Conservation (phyloP, 2,888 invertebrate genomes). For the Sinhomidia bicolor region DNA sequence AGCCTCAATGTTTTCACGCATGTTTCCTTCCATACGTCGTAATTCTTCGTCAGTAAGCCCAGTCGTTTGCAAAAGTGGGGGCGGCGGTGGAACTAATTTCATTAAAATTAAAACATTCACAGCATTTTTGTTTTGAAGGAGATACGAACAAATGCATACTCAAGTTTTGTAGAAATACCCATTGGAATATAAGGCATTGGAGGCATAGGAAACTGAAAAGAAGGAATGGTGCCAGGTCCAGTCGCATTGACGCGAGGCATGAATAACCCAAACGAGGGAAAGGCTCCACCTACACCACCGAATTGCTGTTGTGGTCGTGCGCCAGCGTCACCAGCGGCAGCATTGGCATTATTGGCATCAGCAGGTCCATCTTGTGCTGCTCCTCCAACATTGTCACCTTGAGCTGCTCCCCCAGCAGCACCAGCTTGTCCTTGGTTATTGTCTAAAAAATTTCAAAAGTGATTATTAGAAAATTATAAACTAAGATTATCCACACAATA, state of each 20-base stretch:
- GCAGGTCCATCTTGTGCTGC: constrained; percentile 41
- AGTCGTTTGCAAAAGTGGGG: constrained; percentile 87
- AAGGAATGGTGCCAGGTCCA: constrained; percentile 55
- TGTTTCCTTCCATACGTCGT: constrained; percentile 92
- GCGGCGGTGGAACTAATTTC: constrained; percentile 86
- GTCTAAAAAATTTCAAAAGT: neutral
- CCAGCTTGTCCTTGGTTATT: constrained; percentile 59
- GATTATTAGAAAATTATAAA: neutral
- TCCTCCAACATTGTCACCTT: constrained; percentile 25
- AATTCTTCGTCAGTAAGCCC: constrained; percentile 92
- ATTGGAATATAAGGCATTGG: constrained; percentile 80
- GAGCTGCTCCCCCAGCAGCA: constrained; percentile 36
- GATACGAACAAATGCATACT: no score
- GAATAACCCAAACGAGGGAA: constrained; percentile 77
- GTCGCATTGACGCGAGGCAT: constrained; percentile 61
- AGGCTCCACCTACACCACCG: constrained; percentile 57
- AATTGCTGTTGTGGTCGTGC: constrained; percentile 69
- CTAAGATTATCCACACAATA: no score
- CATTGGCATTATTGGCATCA: constrained; percentile 37
- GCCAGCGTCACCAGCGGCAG: constrained; percentile 62
- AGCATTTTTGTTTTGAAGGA: no score
- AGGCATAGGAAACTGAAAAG: constrained; percentile 72
- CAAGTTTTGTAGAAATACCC: constrained; percentile 61
- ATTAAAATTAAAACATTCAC: no score
- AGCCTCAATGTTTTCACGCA: constrained; percentile 94